A percentile compares a stretch with the other conserved stretches of the same genome.
Evolutionary conservation across 2,888 invertebrate genomes (phyloP).

Genomic region (Caenorhabditis sp.): DNA sequence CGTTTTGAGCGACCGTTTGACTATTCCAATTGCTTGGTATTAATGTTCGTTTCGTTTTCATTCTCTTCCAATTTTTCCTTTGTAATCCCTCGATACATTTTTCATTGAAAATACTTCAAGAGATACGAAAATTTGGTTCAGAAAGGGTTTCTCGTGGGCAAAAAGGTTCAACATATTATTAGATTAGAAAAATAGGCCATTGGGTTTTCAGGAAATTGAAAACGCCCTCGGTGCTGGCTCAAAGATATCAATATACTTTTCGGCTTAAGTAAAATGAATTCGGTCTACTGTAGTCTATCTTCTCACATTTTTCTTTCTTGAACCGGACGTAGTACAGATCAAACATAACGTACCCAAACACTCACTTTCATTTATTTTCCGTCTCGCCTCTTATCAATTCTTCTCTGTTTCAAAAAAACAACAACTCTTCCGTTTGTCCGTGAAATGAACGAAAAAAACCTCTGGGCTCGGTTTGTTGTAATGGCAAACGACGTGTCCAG

Average conservation of each 20-base stretch:
- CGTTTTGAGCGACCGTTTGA: conserved; percentile 33
- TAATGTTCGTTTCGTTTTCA: conserved; percentile 17
- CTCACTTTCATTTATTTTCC: conserved; percentile 15
- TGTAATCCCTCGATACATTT: not conserved
- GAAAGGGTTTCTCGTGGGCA: not conserved
- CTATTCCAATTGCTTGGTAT: conserved; percentile 34
- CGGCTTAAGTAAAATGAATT: not conserved
- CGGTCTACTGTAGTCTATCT: not conserved
- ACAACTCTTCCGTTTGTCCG: not conserved
- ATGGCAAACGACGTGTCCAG: not conserved
- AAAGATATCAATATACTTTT: not conserved
- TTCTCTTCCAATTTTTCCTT: not conserved
- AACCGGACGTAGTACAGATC: conserved; percentile 22
- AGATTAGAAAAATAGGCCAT: conserved; percentile 15
- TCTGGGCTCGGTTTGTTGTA: not conserved
- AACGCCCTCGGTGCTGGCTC: not conserved
- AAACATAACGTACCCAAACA: not conserved
- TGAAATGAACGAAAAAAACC: not conserved
- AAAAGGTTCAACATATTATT: conserved; percentile 20
- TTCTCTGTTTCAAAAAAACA: not conserved
- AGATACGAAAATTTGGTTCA: conserved; percentile 5
- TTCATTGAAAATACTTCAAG: conserved; percentile 19
- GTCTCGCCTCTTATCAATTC: conserved; percentile 4
- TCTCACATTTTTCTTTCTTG: not conserved
- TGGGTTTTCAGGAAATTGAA: conserved; percentile 33